These are phyloP conservation scores for Equus quagga DNA, from an alignment of 2,113 vertebrate genomes.

Conservation along the genomic window DNA sequence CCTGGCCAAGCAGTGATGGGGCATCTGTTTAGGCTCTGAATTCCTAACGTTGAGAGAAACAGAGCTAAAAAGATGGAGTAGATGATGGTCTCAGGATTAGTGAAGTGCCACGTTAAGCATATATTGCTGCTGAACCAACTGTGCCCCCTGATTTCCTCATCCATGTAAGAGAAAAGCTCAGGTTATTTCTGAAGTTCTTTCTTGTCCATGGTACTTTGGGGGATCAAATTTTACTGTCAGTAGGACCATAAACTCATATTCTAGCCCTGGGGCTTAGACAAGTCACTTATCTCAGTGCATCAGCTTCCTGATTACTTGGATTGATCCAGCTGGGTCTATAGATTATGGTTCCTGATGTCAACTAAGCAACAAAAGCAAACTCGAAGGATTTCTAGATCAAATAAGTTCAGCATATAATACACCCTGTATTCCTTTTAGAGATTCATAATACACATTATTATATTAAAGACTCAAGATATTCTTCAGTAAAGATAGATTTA, in stretches of 20 bases:
- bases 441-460: neutral
- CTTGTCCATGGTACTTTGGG: neutral
- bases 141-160: neutral
- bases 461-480: neutral
- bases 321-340: neutral
- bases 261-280: neutral
- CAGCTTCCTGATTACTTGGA: neutral
- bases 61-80: neutral
- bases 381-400: neutral
- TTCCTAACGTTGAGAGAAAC: conserved; percentile 45
- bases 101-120: neutral
- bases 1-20: conserved; percentile 47
- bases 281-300: neutral
- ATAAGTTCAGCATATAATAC: neutral
- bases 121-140: neutral
- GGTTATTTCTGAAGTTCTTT: neutral
- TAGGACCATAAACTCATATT: neutral
- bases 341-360: neutral
- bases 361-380: neutral
- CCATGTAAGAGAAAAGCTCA: neutral
- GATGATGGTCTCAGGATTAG: neutral
- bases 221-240: neutral
- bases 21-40: conserved; percentile 52
- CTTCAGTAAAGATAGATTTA: neutral
- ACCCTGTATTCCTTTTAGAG: neutral